phyloP scores from a whole-genome alignment of 2,888 invertebrate genomes.

The Sthenelais limicola region DNA sequence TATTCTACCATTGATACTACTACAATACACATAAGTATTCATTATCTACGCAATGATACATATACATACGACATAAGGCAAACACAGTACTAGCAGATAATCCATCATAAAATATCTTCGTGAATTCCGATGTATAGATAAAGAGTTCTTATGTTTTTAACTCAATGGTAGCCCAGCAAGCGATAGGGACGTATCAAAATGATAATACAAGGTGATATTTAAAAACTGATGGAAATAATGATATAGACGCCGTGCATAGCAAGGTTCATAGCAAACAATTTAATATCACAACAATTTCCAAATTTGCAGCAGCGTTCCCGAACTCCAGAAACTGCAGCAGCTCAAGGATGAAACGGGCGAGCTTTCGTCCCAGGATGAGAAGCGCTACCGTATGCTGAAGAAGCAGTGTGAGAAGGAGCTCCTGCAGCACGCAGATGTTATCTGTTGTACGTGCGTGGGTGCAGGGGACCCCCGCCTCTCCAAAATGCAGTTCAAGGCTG shows the following conservation, averaged over 20 bases:
- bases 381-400: conserved; percentile 90
- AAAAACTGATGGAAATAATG: neutral
- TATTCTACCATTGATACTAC: no score
- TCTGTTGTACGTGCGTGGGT: conserved; percentile 99
- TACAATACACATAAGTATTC: no score
- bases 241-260: no score
- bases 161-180: no score
- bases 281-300: no score
- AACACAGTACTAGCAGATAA: no score
- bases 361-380: conserved; percentile 94
- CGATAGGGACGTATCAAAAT: conserved; percentile 4
- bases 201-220: neutral
- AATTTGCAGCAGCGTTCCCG: conserved; percentile 78
- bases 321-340: conserved; percentile 94
- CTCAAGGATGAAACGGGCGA: conserved; percentile 99
- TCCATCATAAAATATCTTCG: no score
- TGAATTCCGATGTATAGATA: no score
- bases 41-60: no score
- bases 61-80: no score
- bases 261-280: no score
- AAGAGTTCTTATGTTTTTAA: no score
- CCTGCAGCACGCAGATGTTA: conserved; percentile 91
- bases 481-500: conserved; percentile 94
- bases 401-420: conserved; percentile 92
- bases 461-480: conserved; percentile 97